Evolutionary conservation across 2,113 vertebrate species (phyloP).

Genomic region (Brevimyrus niger): DNA sequence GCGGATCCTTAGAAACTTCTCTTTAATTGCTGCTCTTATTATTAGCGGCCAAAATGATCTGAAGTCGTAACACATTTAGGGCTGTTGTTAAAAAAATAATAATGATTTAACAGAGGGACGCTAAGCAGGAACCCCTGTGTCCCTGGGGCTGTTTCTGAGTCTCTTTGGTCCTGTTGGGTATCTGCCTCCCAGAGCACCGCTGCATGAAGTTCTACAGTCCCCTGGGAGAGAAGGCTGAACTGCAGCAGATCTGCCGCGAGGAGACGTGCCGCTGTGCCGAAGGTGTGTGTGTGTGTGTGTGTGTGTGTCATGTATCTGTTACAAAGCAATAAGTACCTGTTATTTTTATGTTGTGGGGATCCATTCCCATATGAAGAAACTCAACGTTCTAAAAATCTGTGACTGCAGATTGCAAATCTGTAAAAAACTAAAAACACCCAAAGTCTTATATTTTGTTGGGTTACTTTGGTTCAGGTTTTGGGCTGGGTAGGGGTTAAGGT

Average conservation of each 20-base stretch:
- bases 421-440: too few species aligned
- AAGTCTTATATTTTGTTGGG: too few species aligned
- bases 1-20: background rate
- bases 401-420: too few species aligned
- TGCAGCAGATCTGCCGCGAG: constrained; percentile 52
- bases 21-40: background rate
- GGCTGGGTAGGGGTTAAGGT: too few species aligned
- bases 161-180: background rate
- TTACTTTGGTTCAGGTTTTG: too few species aligned
- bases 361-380: background rate
- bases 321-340: background rate
- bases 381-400: background rate
- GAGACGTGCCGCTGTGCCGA: constrained; percentile 59
- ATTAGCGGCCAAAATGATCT: background rate
- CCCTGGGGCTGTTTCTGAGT: background rate
- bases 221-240: constrained; percentile 43
- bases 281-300: constrained; percentile 29
- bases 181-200: constrained; percentile 45
- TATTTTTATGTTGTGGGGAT: background rate
- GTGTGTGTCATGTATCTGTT: background rate
- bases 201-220: constrained; percentile 59
- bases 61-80: background rate
- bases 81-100: background rate
- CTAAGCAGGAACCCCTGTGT: background rate
- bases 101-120: background rate